A percentile compares a stretch with the other conserved stretches of the same genome.
These are phyloP conservation scores for Drosophila ustulata DNA, from an alignment of 2,888 invertebrate genomes.

Conservation along the genomic window DNA sequence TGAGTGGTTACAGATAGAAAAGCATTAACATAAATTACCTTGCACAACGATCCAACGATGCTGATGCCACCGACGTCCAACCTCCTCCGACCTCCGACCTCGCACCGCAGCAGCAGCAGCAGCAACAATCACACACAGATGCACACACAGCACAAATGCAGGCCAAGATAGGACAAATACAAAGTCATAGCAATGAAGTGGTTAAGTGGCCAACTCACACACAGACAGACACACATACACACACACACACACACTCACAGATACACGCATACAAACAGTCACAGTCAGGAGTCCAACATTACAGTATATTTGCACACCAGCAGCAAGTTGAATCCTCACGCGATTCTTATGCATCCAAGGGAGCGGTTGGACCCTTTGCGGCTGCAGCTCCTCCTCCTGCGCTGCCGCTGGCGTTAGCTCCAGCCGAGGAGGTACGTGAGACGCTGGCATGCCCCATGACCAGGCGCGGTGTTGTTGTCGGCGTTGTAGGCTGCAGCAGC, in stretches of 20 bases:
- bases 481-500: slow-evolving; percentile 67
- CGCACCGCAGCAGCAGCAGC: slow-evolving; percentile 17
- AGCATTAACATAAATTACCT: slow-evolving; percentile 82
- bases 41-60: slow-evolving; percentile 63
- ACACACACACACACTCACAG: slow-evolving; percentile 29
- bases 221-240: slow-evolving; percentile 24
- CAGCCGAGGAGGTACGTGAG: slow-evolving; percentile 75
- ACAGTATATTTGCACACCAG: slow-evolving; percentile 79
- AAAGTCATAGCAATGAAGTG: slow-evolving; percentile 71
- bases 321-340: slow-evolving; percentile 78
- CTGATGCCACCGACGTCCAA: slow-evolving; percentile 21
- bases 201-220: slow-evolving; percentile 68
- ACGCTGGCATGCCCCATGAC: slow-evolving; percentile 63
- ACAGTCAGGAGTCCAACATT: slow-evolving; percentile 57
- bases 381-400: slow-evolving; percentile 26
- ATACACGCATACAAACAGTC: slow-evolving; percentile 45
- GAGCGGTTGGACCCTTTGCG: slow-evolving; percentile 40
- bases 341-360: slow-evolving; percentile 78
- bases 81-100: slow-evolving; percentile 3
- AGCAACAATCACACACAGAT: slow-evolving; percentile 51
- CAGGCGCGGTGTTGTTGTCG: slow-evolving; percentile 62
- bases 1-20: slow-evolving; percentile 57
- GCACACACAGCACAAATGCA: slow-evolving; percentile 45
- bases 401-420: slow-evolving; percentile 21
- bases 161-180: slow-evolving; percentile 56